phyloP scores from a whole-genome alignment of 1,140 invertebrate species.

The Hycleus phaleratus region DNA sequence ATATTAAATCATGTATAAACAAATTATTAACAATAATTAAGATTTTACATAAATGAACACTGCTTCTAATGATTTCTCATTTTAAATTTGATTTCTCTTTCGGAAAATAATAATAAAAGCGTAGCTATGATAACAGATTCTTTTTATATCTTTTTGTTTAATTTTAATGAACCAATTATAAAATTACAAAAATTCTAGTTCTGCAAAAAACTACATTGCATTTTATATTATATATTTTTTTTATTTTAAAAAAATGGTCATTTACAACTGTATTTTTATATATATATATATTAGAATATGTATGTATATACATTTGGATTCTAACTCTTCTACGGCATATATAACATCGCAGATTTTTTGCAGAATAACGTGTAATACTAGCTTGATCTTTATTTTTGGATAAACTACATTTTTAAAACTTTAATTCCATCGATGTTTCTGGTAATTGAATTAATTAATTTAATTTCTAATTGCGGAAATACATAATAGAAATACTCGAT shows the following conservation, averaged over 20 bases:
- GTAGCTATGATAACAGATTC: neutral
- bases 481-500: conserved; percentile 1
- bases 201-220: conserved; percentile 17
- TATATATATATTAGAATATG: conserved; percentile 9
- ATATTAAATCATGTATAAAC: conserved; percentile 17
- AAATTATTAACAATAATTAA: conserved; percentile 22
- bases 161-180: conserved; percentile 17
- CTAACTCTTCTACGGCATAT: neutral
- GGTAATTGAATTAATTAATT: neutral
- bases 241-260: conserved; percentile 2
- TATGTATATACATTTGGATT: conserved; percentile 5
- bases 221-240: neutral
- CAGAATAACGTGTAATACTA: conserved; percentile 1
- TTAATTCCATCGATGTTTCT: no score
- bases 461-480: conserved; percentile 6
- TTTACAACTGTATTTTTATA: conserved; percentile 16
- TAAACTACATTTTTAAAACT: neutral
- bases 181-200: conserved; percentile 21
- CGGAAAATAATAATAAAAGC: conserved; percentile 8
- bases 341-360: neutral
- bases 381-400: conserved; percentile 11
- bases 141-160: neutral
- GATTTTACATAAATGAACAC: conserved; percentile 15
- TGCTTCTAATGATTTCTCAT: conserved; percentile 12
- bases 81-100: neutral